These are phyloP conservation scores for Eledona agricola DNA, from an alignment of 2,888 invertebrate species.

Conservation along the genomic window DNA sequence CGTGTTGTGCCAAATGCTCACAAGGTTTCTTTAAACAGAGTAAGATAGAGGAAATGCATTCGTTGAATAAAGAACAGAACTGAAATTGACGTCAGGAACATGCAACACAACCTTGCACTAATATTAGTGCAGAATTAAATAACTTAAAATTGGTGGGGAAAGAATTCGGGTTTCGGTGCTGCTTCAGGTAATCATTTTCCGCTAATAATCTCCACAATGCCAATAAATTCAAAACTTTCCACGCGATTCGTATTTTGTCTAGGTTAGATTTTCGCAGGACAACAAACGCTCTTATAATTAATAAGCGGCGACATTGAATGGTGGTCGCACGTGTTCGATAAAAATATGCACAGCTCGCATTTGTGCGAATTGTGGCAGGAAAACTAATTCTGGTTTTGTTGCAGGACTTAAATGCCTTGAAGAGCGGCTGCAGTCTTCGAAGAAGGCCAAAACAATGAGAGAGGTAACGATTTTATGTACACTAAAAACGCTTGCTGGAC, in stretches of 20 bases:
- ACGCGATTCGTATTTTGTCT: too few species aligned
- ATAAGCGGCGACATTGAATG: too few species aligned
- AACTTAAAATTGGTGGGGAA: constrained; percentile 40
- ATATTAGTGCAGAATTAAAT: constrained; percentile 60
- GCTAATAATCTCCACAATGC: too few species aligned
- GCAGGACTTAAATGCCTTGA: constrained; percentile 58
- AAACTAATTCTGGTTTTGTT: constrained; percentile 47
- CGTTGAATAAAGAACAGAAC: constrained; percentile 46
- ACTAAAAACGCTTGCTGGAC: background rate
- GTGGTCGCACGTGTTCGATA: too few species aligned
- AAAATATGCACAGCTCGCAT: too few species aligned
- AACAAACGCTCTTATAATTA: too few species aligned
- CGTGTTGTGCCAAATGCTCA: constrained; percentile 50
- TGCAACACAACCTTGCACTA: constrained; percentile 60
- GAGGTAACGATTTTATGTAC: constrained; percentile 49
- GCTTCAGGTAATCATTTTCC: constrained; percentile 18
- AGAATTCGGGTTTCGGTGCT: constrained; percentile 27
- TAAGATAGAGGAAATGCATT: constrained; percentile 50
- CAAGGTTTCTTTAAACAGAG: constrained; percentile 52
- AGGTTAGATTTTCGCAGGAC: too few species aligned
- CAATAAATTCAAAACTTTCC: too few species aligned
- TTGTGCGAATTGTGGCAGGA: too few species aligned
- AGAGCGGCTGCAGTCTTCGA: constrained; percentile 48
- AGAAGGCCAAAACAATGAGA: constrained; percentile 55
- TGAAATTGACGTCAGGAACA: constrained; percentile 48